phyloP scores from a whole-genome alignment of 2,888 invertebrate genomes.

The Xestia c-nigrum region DNA sequence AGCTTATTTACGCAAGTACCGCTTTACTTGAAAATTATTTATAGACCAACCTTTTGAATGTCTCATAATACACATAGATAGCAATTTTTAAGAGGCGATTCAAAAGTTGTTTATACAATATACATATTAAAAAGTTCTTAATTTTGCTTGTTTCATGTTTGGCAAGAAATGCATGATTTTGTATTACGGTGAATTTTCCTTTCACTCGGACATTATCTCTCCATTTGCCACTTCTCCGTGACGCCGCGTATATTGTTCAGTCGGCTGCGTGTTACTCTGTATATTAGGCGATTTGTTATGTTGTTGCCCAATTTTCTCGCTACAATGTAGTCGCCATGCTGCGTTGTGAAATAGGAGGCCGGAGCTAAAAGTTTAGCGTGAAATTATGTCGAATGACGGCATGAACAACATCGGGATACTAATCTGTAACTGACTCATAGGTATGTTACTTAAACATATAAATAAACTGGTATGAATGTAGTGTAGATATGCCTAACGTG shows the following conservation, averaged over 20 bases:
- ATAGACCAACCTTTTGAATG: not conserved
- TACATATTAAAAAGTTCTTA: not conserved
- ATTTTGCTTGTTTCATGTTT: too few species aligned
- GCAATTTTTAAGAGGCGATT: not conserved
- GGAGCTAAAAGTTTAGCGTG: constrained; percentile 31
- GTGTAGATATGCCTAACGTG: not conserved
- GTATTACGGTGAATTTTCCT: not conserved
- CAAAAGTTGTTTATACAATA: not conserved
- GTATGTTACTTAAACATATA: too few species aligned
- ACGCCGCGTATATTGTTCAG: constrained; percentile 61
- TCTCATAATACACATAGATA: too few species aligned
- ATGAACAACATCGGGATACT: constrained; percentile 30
- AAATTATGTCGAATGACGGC: constrained; percentile 44
- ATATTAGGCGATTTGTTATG: constrained; percentile 67
- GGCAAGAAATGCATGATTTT: not conserved
- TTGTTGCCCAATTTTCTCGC: constrained; percentile 63
- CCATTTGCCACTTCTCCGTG: constrained; percentile 49
- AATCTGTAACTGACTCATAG: constrained; percentile 19
- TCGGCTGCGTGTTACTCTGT: constrained; percentile 65
- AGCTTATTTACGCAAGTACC: not conserved
- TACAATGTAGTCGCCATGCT: constrained; percentile 33
- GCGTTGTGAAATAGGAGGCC: constrained; percentile 47
- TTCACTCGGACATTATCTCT: constrained; percentile 19
- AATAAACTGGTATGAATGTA: too few species aligned
- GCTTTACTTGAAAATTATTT: not conserved